Base-by-base conservation (phyloP, 2,113 vertebrate species). In the Octodon degus region DNA sequence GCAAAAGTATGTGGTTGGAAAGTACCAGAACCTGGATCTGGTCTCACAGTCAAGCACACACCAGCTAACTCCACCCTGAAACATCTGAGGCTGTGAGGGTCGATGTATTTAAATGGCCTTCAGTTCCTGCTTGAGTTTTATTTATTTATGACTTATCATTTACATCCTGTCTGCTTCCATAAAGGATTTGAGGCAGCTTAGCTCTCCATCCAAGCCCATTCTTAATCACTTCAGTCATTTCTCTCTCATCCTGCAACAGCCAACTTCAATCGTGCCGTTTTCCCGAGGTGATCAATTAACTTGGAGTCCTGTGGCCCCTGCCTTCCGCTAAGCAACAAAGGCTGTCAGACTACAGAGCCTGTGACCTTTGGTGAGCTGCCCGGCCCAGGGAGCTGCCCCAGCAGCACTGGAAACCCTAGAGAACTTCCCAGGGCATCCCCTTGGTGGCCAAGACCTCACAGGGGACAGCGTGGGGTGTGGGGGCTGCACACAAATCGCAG, bases 81-180 rank as follows among this genome's bases (percentile, higher is more conserved):
- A 93, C 40, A 72, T 81, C 80, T 58, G 84, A 47, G 80, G 90
- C 84, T 97, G 70, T 63, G 91, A 94, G 53, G 87, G 63, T 68
- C 50, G 84, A 60, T 58, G 53, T 92, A 97, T 89, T 96, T 93
- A 87, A 96, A 96, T 70, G 65, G 70, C 19, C 70, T 96, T 96
- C 93, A 85, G 93, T 93, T 96, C 92, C 82, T 82, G 89, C 96
- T 93, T 58, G 79, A 74, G 83, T 95, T 97, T 97, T 89, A 89
- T 93, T 97, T 96, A 97, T 97, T 97, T 96, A 97, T 95, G 94
- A 93, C 65, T 93, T 90, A 94, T 91, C 86, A 97, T 97, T 97
- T 97, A 86, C 90, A 96, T 94, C 93, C 96, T 93, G 86, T 84
- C 89, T 81, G 77, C 93, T 96, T 96, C 97, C 76, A 92, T 4